These are phyloP conservation scores for Macroramphosus scolopax DNA, from an alignment of 2,797 vertebrate genomes.

Conservation along the genomic window DNA sequence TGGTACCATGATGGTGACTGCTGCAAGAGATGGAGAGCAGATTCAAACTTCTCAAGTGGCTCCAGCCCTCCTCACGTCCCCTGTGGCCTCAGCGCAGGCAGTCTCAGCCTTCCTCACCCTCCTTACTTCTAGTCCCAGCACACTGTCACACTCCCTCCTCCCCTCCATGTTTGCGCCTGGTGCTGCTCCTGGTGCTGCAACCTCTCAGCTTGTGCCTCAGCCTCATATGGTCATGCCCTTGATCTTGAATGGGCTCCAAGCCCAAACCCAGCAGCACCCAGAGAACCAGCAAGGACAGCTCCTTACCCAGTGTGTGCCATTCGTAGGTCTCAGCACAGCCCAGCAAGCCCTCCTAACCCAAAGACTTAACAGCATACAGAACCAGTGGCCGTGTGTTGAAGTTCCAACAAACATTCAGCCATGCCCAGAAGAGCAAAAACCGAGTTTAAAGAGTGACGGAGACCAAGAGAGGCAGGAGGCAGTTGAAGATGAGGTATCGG, in stretches of 20 bases:
- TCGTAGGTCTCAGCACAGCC: conserved; percentile 77
- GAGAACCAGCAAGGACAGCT: conserved; percentile 77
- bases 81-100: conserved; percentile 80
- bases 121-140: conserved; percentile 76
- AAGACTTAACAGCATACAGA: conserved; percentile 79
- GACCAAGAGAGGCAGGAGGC: conserved; percentile 43
- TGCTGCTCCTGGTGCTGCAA: conserved; percentile 59
- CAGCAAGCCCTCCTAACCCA: conserved; percentile 83
- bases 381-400: conserved; percentile 75
- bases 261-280: conserved; percentile 73
- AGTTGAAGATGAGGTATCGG: conserved; percentile 24
- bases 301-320: conserved; percentile 79
- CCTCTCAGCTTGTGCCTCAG: conserved; percentile 78
- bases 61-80: conserved; percentile 77
- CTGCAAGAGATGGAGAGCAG: conserved; percentile 75
- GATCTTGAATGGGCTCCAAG: conserved; percentile 78
- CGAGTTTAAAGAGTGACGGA: conserved; percentile 38
- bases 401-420: conserved; percentile 51
- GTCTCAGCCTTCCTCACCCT: conserved; percentile 83
- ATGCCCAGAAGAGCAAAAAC: conserved; percentile 60
- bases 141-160: conserved; percentile 75
- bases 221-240: conserved; percentile 83
- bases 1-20: conserved; percentile 66
- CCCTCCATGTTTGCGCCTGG: conserved; percentile 75
- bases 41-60: conserved; percentile 70